Evolutionary conservation across 2,888 invertebrate genomes (phyloP).

Genomic region (Ormyrus pomaceus): DNA sequence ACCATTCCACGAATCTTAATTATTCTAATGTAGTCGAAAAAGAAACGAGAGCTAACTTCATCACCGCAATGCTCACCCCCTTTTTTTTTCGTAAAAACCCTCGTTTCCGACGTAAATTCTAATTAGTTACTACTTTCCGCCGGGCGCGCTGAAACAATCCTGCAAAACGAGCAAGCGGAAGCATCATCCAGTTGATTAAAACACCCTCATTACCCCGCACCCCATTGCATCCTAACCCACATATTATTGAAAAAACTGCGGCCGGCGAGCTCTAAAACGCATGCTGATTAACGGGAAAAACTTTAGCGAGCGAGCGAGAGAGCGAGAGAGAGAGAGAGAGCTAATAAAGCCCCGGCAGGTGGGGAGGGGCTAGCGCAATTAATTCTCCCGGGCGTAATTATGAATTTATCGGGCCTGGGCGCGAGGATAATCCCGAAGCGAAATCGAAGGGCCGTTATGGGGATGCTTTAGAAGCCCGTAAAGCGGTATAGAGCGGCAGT

Average conservation of each 20-base stretch:
- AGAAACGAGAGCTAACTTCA: no score
- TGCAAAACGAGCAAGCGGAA: background rate
- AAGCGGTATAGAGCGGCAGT: slow-evolving; percentile 65
- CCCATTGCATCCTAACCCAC: background rate
- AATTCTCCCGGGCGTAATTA: slow-evolving; percentile 44
- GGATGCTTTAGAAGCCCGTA: slow-evolving; percentile 68
- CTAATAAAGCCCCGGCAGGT: slow-evolving; percentile 1
- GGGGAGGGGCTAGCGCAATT: background rate
- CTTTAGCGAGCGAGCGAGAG: background rate
- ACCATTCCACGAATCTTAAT: no score
- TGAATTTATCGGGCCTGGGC: slow-evolving; percentile 36
- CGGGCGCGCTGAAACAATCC: slow-evolving; percentile 15
- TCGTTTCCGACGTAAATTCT: background rate
- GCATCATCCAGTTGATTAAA: slow-evolving; percentile 31
- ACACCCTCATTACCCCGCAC: slow-evolving; percentile 27
- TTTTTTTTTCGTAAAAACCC: no score
- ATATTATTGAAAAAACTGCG: slow-evolving; percentile 40
- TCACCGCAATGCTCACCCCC: no score
- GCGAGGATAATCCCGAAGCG: background rate
- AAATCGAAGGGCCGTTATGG: slow-evolving; percentile 56
- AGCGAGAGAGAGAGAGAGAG: background rate
- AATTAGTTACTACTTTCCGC: slow-evolving; percentile 9
- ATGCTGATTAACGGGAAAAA: slow-evolving; percentile 29
- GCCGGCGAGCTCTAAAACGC: background rate
- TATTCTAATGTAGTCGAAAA: no score